These are phyloP conservation scores for Rhegmatorhina hoffmannsi DNA, from an alignment of 2,113 vertebrate genomes.

Conservation along the genomic window DNA sequence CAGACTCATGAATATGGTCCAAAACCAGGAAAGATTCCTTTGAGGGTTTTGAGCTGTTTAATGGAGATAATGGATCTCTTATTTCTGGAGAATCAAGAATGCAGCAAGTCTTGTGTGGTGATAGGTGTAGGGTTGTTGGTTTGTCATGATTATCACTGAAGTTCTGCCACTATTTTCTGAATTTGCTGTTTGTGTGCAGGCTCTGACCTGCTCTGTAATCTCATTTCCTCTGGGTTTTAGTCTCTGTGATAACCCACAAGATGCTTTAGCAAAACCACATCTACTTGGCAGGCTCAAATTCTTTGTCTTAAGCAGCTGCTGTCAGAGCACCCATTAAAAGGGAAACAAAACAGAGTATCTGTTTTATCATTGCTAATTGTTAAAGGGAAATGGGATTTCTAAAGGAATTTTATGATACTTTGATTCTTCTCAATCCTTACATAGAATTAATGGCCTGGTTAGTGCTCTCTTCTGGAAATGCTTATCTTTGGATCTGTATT, in stretches of 20 bases:
- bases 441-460: background rate
- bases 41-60: background rate
- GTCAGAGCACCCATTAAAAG: background rate
- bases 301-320: background rate
- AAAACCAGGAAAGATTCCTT: background rate
- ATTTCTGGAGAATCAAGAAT: background rate
- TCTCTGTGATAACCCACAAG: background rate
- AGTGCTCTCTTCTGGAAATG: background rate
- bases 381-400: background rate
- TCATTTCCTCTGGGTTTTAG: background rate
- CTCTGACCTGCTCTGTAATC: background rate
- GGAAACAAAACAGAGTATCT: background rate
- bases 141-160: background rate
- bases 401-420: background rate
- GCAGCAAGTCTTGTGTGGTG: background rate
- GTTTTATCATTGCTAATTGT: background rate
- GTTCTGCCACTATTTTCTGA: background rate
- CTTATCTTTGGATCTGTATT: background rate
- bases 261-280: background rate
- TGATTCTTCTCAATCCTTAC: accelerated
- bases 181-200: background rate
- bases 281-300: background rate
- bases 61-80: background rate
- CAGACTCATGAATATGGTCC: background rate
- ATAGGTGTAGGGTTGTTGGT: too few species aligned